Evolutionary conservation across 2,113 vertebrate species (phyloP).

Genomic region (Sinosuthora webbiana): DNA sequence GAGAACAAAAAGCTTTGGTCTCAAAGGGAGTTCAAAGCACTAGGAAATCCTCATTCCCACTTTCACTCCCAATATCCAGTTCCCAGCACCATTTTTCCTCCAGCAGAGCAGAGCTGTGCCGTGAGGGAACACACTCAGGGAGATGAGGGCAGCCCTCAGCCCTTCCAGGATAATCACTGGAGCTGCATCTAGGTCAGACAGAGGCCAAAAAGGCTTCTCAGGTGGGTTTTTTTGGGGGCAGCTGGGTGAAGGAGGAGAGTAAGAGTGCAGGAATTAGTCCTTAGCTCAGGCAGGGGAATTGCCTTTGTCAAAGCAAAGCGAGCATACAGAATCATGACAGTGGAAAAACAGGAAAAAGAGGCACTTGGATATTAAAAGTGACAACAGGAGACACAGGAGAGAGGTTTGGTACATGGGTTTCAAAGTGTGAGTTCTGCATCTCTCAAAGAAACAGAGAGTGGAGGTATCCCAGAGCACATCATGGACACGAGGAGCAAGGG

Average conservation of each 20-base stretch:
- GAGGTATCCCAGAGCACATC: background rate
- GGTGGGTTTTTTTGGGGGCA: background rate
- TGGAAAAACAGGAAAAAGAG: background rate
- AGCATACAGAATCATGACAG: background rate
- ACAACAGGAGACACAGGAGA: background rate
- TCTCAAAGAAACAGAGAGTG: background rate
- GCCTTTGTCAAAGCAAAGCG: background rate
- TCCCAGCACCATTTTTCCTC: background rate
- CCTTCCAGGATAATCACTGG: background rate
- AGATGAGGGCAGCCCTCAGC: background rate
- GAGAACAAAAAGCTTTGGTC: background rate
- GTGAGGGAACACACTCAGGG: rapidly evolving
- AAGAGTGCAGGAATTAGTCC: background rate
- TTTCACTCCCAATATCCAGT: background rate
- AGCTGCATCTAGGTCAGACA: background rate
- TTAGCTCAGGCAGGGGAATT: background rate
- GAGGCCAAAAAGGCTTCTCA: background rate
- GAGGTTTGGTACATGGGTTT: background rate
- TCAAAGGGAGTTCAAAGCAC: background rate
- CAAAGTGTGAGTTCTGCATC: background rate
- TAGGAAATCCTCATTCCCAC: background rate
- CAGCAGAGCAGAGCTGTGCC: background rate
- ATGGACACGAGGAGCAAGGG: rapidly evolving
- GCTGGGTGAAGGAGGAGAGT: background rate
- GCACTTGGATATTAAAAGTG: background rate